Base-by-base conservation (phyloP, 2,888 invertebrate species). In the Acrobeloides nanus region DNA sequence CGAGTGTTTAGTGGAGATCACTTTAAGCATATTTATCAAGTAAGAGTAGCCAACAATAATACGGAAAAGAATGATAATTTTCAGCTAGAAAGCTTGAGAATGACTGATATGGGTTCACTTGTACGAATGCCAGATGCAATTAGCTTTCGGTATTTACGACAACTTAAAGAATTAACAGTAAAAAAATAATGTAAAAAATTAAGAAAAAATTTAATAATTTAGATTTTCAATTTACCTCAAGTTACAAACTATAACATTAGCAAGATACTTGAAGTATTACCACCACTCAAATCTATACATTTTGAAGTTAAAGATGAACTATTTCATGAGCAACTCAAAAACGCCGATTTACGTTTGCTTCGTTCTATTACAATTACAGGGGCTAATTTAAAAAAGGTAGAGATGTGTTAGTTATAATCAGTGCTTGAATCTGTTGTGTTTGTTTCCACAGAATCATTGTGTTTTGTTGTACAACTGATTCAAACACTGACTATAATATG, bases 71-170 rank as follows among this genome's bases (percentile, higher is more conserved):
- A n/a, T n/a, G 3, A 24, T 23, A 29, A 40, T 26, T 46, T 45
- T 37, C 29, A 63, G 60, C 42, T 68, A 24, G 61, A 64, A 41
- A 56, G 59, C 2, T 45, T 68, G 6, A 51, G 55, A 37, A 39
- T 70, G n/a, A 46, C 58, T 15, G 38, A 65, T 41, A 57, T 72
- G 66, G 49, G 62, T 1, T 38, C 55, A 1, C 49, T 72, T 3
- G 12, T 49, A 17, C 43, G 57, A 2, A 51, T 72, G 3, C 68
- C 69, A 6, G 58, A 55, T 29, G 41, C 61, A 5, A 35, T 48
- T 12, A 38, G 51, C 7, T 72, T 64, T 35, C 35, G 48, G 4
- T 51, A 55, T 6, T 41, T 71, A 3, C 10, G 38, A 24, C 45
- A 37, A 26, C 27, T 38, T 20, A 43, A 35, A 17, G 26, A 48